Evolutionary conservation across 2,888 invertebrate genomes (phyloP), one percentile per base, ranked within the genome.

Genomic region (Andrena trimmerana): DNA sequence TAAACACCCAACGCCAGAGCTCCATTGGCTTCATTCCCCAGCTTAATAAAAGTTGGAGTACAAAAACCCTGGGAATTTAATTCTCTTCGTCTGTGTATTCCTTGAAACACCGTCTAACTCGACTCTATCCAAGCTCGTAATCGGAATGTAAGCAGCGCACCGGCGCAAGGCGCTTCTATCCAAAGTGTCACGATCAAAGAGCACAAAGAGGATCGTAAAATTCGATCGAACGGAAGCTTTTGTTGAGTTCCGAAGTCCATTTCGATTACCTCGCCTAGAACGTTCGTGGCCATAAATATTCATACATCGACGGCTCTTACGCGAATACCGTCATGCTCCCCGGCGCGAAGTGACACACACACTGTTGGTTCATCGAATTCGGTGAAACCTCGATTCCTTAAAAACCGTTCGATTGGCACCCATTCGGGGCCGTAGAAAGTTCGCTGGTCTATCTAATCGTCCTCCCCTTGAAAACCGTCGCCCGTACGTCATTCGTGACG

Each of bases 231-330:
- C 20, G 24, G 13, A 0, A 2, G 24, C 24, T 13, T 62, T 29
- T 57, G 27, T 63, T 52, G n/a, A 20, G 29, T 66, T 36, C n/a
- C 71, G 10, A 59, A 68, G 24, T 71, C 29, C 36, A 31, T 27
- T 29, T 42, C 27, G 62, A 82, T 65, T 79, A 69, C n/a, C 31
- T 27, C 33, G 33, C 48, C 29, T 78, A 73, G 76, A 72, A 85
- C 31, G 72, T 68, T 52, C 71, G 42, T 6, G 31, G 29, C 83
- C 68, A 83, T 86, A 68, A 86, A 85, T 86, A 85, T 87, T 83
- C 76, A 87, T 71, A 29, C 3, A 24, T 10, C 2, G 62, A 65
- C 20, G 48, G 31, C 36, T 66, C 31, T 65, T 59, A 10, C 29
- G 52, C 24, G 54, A 67, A 76, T 54, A 52, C 54, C 60, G 60